Evolutionary conservation across 2,888 invertebrate genomes (phyloP).

Genomic region (Agonopterix heracliana): DNA sequence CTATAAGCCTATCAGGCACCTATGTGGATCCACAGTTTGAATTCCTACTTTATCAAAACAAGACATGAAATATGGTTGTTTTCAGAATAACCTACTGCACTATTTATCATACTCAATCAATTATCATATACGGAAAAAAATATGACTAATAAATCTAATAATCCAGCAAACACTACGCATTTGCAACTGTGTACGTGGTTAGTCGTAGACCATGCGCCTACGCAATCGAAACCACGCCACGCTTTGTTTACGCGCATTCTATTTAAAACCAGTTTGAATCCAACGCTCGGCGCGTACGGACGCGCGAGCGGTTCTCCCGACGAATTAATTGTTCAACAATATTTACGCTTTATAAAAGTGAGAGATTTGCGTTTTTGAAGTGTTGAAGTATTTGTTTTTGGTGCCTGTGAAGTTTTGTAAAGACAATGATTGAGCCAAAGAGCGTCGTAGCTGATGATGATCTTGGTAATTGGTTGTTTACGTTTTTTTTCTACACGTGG

Average conservation of each 20-base stretch:
- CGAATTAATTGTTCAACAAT: constrained; percentile 9
- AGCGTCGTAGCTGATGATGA: constrained; percentile 34
- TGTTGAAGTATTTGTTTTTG: background rate
- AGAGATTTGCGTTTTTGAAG: background rate
- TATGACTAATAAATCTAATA: too few relatives aligned
- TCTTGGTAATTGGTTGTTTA: constrained; percentile 29
- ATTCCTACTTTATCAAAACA: too few relatives aligned
- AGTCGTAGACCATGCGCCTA: constrained; percentile 15
- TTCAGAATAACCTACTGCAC: too few relatives aligned
- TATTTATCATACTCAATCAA: too few relatives aligned
- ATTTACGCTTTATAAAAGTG: constrained; percentile 13
- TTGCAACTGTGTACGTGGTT: background rate
- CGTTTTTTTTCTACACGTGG: constrained; percentile 10
- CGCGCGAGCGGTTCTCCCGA: constrained; percentile 23
- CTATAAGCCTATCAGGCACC: too few relatives aligned
- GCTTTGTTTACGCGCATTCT: constrained; percentile 23
- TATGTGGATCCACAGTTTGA: too few relatives aligned
- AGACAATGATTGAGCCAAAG: constrained; percentile 37
- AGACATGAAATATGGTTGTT: too few relatives aligned
- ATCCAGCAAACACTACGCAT: too few relatives aligned
- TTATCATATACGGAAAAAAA: too few relatives aligned
- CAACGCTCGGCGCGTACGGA: constrained; percentile 34
- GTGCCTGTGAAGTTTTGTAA: constrained; percentile 12
- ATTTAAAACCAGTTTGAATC: constrained; percentile 32
- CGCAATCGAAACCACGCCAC: constrained; percentile 16